phyloP scores from a whole-genome alignment of 1,140 invertebrate genomes.

The Drosophila nikananu region DNA sequence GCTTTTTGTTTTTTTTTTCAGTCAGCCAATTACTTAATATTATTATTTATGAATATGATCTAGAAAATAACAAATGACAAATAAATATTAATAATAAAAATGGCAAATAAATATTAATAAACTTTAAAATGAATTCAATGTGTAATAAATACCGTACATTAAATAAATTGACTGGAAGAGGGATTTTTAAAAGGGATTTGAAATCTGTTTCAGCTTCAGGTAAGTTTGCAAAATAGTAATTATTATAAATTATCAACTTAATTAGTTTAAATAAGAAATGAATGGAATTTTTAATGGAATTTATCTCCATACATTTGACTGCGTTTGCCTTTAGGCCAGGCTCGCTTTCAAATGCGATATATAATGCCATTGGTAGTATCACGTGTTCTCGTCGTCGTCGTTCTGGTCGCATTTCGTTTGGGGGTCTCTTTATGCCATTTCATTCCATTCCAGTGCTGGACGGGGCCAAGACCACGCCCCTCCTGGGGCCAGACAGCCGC shows the following conservation, averaged over 20 bases:
- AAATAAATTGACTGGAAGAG: too few species aligned
- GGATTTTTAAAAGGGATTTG: too few species aligned
- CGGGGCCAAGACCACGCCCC: constrained; percentile 34
- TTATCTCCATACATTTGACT: not conserved
- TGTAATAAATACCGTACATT: too few species aligned
- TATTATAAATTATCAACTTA: not conserved
- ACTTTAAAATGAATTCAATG: too few species aligned
- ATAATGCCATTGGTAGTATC: constrained; percentile 17
- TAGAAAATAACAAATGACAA: too few species aligned
- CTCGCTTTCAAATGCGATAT: constrained; percentile 12
- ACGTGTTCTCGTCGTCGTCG: not conserved
- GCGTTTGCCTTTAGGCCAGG: not conserved
- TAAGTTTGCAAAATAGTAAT: not conserved
- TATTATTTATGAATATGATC: too few species aligned
- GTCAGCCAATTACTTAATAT: too few species aligned
- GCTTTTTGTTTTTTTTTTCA: too few species aligned
- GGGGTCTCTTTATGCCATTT: constrained; percentile 26
- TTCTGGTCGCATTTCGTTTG: constrained; percentile 25
- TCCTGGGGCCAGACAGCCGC: constrained; percentile 22
- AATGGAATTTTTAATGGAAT: not conserved
- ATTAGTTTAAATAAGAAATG: not conserved
- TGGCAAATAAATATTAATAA: too few species aligned
- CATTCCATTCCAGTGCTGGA: constrained; percentile 25
- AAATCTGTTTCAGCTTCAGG: too few species aligned
- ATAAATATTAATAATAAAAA: too few species aligned